A percentile compares a stretch with the other conserved stretches of the same genome.
Evolutionary conservation across 2,888 invertebrate species (phyloP).

Genomic region (Phymatocera aterrima): DNA sequence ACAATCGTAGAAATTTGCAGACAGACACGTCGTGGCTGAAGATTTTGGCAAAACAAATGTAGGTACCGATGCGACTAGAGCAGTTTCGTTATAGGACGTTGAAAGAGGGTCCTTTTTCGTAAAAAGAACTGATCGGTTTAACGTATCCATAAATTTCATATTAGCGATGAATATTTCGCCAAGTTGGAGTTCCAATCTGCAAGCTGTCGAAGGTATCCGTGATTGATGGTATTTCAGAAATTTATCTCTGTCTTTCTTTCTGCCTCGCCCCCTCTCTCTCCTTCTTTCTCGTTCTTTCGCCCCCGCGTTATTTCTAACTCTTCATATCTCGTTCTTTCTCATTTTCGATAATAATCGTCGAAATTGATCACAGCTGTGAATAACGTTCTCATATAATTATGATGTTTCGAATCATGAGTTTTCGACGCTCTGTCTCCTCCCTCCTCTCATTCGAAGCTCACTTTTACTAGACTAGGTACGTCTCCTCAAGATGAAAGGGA

Average conservation of each 20-base stretch:
- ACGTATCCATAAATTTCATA: conserved; percentile 33
- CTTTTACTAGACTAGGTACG: neutral
- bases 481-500: neutral
- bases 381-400: conserved; percentile 19
- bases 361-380: conserved; percentile 20
- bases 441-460: neutral
- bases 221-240: conserved; percentile 36
- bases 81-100: neutral
- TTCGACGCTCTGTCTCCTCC: neutral
- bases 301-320: too few species aligned
- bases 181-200: conserved; percentile 30
- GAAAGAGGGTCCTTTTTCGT: neutral
- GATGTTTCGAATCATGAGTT: conserved; percentile 19
- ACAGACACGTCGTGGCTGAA: neutral
- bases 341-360: neutral
- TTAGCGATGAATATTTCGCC: conserved; percentile 35
- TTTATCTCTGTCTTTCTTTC: neutral
- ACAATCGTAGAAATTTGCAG: conserved; percentile 1
- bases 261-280: neutral
- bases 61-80: neutral
- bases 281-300: neutral
- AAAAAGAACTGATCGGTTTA: neutral
- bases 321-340: too few species aligned
- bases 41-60: neutral
- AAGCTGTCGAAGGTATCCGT: conserved; percentile 24